Evolutionary conservation across 1,140 invertebrate genomes (phyloP), one percentile per base, ranked within the genome.

Genomic region (Zaprionus davidi): DNA sequence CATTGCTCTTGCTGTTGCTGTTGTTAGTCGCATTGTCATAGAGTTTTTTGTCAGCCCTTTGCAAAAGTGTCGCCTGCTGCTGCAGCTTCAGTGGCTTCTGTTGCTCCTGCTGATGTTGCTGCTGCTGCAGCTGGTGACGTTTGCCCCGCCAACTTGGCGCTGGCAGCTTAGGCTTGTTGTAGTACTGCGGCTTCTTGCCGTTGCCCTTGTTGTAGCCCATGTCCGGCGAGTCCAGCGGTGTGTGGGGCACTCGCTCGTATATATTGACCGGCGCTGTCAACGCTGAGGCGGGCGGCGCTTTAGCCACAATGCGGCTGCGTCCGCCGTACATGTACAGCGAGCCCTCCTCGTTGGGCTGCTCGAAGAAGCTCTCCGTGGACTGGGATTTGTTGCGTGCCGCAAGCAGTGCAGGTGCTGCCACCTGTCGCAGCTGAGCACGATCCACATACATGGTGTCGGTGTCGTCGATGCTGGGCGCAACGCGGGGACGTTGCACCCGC

Each of bases 271-370:
- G 65, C 24, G 64, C 11, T 49, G 56, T n/a, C 41, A n/a, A 2
- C 6, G 41, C 15, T 13, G 41, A 7, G 6, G n/a, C n/a, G n/a
- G 41, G 28, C 6, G 85, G 90, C 58, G 83, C 67, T 44, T 92
- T 92, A 26, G 78, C 76, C 55, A 77, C 72, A 36, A 92, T 91
- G 31, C 91, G 84, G 34, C 82, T 76, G 4, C 91, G 80, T 51
- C 91, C 91, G n/a, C 91, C 91, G 62, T 92, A 92, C 87, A 92
- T 90, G 34, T 92, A 92, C 13, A 92, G 82, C 1, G 91, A 86
- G 34, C 91, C 91, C 77, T 92, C 91, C 53, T 92, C 91, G 66
- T 83, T 91, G 15, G 91, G 91, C 67, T 91, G 84, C 76, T 92
- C 91, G 59, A 92, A 92, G 53, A 92, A 92, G 62, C 91, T 92